A percentile compares a stretch with the other conserved stretches of the same genome.
Evolutionary conservation across 2,797 vertebrate species (phyloP).

Genomic region (Vipera latastei): DNA sequence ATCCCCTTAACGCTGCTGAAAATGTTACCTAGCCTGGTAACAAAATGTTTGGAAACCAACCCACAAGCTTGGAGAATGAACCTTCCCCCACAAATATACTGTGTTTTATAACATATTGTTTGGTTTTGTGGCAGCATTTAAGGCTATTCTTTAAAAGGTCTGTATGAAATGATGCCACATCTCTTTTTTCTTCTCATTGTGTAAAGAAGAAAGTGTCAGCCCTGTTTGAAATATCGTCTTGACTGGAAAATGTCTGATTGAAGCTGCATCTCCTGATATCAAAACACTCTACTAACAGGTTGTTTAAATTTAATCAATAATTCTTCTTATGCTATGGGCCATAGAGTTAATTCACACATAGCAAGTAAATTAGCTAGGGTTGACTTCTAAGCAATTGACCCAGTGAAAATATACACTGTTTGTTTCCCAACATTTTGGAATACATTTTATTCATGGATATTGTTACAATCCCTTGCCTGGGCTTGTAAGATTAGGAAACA

Average conservation of each 20-base stretch:
- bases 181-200: neutral
- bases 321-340: neutral
- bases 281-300: neutral
- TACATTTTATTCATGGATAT: neutral
- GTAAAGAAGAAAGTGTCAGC: neutral
- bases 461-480: neutral
- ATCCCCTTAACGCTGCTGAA: too few species aligned
- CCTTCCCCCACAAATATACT: neutral
- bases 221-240: neutral
- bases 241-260: neutral
- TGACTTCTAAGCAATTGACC: neutral
- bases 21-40: too few species aligned
- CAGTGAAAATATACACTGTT: neutral
- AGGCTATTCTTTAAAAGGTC: neutral
- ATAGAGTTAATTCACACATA: neutral
- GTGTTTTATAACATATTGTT: neutral
- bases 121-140: neutral
- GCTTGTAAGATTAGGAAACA: neutral
- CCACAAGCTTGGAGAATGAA: too few species aligned
- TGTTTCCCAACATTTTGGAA: neutral
- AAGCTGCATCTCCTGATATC: neutral
- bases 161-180: neutral
- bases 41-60: too few species aligned
- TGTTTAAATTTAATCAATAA: neutral
- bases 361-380: neutral